Percentiles rank a stretch among this genome's conserved stretches.
Evolutionary conservation across 2,797 vertebrate genomes (phyloP).

Genomic region (Pyrocephalus nanus): DNA sequence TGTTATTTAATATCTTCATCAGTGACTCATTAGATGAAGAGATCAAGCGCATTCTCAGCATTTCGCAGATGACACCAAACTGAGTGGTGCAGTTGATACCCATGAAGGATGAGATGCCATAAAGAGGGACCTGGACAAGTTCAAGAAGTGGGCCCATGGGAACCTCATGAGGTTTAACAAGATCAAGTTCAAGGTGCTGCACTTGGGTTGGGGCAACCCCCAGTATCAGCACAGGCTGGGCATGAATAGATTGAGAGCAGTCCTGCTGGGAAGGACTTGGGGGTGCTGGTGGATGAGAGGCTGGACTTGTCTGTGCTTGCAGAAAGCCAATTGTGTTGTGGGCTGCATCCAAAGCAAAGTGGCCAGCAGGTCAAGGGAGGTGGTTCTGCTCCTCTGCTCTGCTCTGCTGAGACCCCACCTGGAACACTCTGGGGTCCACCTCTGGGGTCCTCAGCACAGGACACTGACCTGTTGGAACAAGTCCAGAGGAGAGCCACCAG

Average conservation of each 20-base stretch:
- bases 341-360: not conserved
- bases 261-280: not conserved
- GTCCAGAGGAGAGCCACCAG: not conserved
- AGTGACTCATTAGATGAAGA: not conserved
- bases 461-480: not conserved
- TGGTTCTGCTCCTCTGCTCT: not conserved
- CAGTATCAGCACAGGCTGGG: not conserved
- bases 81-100: not conserved
- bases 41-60: accelerated
- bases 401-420: not conserved
- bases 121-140: not conserved
- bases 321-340: not conserved
- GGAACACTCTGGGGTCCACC: not conserved
- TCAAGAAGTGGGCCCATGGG: not conserved
- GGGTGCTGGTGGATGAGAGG: not conserved
- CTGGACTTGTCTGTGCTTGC: not conserved
- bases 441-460: not conserved
- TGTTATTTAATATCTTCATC: not conserved
- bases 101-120: not conserved
- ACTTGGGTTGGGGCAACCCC: not conserved
- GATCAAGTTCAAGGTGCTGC: not conserved
- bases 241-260: not conserved
- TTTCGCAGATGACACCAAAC: not conserved
- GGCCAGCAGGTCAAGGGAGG: not conserved
- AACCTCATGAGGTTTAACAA: not conserved